A percentile compares a stretch with the other conserved stretches of the same genome.
phyloP scores from a whole-genome alignment of 2,888 invertebrate species.

The Prenolepis imparis region DNA sequence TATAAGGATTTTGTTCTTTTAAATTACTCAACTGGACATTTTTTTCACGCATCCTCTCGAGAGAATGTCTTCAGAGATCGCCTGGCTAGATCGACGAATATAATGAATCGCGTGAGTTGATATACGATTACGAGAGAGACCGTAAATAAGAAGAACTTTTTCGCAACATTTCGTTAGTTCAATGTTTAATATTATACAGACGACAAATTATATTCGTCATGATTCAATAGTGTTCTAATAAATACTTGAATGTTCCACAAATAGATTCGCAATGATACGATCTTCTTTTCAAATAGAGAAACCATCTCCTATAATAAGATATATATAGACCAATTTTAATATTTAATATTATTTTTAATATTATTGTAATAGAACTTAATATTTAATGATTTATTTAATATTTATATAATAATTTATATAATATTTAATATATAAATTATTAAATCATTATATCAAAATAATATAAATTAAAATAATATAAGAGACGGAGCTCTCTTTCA shows the following conservation, averaged over 20 bases:
- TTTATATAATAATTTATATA: background rate
- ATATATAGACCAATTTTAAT: background rate
- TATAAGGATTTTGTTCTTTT: background rate
- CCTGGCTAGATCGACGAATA: background rate
- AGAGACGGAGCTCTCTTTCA: no score
- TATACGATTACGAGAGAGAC: background rate
- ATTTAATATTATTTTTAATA: no score
- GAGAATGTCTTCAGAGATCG: background rate
- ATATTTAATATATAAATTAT: background rate
- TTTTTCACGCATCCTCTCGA: background rate
- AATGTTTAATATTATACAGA: slow-evolving; percentile 9
- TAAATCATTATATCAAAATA: no score
- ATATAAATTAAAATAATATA: no score
- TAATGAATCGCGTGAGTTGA: slow-evolving; percentile 27
- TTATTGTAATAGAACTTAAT: no score
- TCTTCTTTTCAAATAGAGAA: background rate
- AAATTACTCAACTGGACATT: background rate
- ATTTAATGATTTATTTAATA: background rate
- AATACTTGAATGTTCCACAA: background rate
- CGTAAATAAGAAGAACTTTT: slow-evolving; percentile 10
- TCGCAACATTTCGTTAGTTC: slow-evolving; percentile 16
- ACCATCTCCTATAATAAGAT: background rate
- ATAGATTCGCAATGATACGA: background rate
- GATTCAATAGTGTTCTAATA: slow-evolving; percentile 1
- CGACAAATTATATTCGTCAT: background rate